Conservation (phyloP, 2,113 vertebrate genomes). For the Willisornis vidua region DNA sequence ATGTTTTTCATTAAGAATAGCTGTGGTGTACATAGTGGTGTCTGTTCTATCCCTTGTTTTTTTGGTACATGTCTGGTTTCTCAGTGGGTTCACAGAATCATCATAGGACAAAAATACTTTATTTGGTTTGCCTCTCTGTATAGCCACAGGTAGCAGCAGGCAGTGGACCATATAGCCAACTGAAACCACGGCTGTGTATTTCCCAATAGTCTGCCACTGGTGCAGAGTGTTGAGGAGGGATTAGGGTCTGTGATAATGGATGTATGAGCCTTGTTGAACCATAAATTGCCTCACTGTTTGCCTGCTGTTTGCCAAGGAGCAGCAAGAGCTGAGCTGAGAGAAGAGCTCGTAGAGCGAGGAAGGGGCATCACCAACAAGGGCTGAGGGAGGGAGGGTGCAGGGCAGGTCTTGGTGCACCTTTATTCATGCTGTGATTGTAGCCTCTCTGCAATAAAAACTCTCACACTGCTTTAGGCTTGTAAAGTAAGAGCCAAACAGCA, state of each 20-base stretch:
- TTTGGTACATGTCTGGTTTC: background rate
- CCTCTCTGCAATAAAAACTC: background rate
- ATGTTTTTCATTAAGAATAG: background rate
- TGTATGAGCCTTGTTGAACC: accelerated
- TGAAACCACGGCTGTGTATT: background rate
- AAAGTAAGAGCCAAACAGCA: background rate
- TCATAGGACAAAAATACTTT: background rate
- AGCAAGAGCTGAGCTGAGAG: accelerated
- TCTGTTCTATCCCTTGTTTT: background rate
- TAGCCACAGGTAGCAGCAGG: background rate
- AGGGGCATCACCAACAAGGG: background rate
- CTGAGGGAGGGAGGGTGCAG: background rate
- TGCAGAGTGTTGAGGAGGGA: background rate
- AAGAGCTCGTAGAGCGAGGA: no score
- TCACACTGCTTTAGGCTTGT: background rate
- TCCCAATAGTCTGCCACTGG: accelerated
- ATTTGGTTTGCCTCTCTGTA: background rate
- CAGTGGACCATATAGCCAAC: no score
- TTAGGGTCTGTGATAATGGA: background rate
- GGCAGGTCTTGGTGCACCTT: background rate
- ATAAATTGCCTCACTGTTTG: background rate
- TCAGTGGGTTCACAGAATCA: background rate
- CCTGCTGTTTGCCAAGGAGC: background rate
- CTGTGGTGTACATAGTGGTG: background rate
- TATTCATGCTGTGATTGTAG: background rate